Percentiles rank a stretch among this genome's conserved stretches.
These are phyloP conservation scores for Bombus confusus DNA, from an alignment of 1,140 invertebrate species.

Conservation along the genomic window DNA sequence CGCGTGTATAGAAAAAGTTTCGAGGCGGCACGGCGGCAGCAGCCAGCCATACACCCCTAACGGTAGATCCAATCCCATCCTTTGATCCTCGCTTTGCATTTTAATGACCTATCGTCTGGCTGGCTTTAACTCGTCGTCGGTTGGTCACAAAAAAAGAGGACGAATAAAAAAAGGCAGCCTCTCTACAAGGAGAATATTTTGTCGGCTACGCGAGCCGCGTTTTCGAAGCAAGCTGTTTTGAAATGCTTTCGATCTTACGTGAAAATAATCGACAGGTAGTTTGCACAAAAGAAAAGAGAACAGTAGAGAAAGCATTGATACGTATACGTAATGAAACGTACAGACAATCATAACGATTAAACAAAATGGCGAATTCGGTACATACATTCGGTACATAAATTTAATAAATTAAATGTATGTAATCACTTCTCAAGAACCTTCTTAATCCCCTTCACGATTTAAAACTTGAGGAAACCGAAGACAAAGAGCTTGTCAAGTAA, in stretches of 20 bases:
- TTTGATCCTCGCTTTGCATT: slow-evolving; percentile 71
- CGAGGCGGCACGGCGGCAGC: neutral
- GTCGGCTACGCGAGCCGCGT: slow-evolving; percentile 16
- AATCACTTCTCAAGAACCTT: no score
- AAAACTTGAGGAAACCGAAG: no score
- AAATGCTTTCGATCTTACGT: slow-evolving; percentile 33
- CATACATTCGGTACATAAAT: no score
- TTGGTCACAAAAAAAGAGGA: neutral
- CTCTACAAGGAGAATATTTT: slow-evolving; percentile 44
- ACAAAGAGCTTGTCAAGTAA: no score
- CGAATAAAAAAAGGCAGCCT: neutral
- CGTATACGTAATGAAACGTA: neutral
- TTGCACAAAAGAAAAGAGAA: neutral
- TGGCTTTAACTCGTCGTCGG: slow-evolving; percentile 40
- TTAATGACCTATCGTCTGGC: slow-evolving; percentile 66
- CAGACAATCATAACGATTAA: neutral
- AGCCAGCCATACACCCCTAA: neutral
- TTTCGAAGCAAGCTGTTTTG: slow-evolving; percentile 35
- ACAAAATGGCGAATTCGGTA: no score
- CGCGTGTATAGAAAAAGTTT: slow-evolving; percentile 47
- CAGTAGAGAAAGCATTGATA: neutral
- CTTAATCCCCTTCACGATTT: no score
- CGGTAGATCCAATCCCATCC: slow-evolving; percentile 60
- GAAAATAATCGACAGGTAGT: slow-evolving; percentile 28
- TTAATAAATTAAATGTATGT: no score